A percentile compares a stretch with the other conserved stretches of the same genome.
Conservation (phyloP, 2,888 invertebrate species). For the Cyaniris semiargus region DNA sequence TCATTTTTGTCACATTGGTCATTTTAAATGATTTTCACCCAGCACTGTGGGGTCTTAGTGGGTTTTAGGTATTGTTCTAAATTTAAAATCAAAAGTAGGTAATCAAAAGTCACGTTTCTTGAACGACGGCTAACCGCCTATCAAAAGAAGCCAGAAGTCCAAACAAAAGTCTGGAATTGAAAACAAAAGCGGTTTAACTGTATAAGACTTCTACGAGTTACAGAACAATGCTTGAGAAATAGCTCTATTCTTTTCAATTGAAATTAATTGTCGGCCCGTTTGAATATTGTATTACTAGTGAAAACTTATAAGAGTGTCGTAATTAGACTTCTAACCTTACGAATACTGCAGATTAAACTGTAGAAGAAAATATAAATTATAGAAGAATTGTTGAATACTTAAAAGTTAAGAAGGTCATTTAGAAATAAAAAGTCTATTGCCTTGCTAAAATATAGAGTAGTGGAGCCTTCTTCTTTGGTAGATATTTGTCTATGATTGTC, state of each 20-base stretch:
- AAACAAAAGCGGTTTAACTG: conserved; percentile 10
- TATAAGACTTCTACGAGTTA: conserved; percentile 1
- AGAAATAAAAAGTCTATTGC: too few relatives aligned
- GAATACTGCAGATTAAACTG: neutral
- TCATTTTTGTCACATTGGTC: too few relatives aligned
- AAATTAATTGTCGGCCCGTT: neutral
- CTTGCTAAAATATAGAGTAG: too few relatives aligned
- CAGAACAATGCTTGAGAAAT: conserved; percentile 5
- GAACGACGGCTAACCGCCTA: neutral
- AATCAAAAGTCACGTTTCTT: conserved; percentile 18
- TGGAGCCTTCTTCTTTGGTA: too few relatives aligned
- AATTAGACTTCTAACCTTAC: neutral
- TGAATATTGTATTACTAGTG: neutral
- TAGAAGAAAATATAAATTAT: neutral
- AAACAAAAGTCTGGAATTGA: conserved; percentile 4
- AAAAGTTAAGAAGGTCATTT: too few relatives aligned
- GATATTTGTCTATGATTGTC: too few relatives aligned
- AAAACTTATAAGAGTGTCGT: neutral
- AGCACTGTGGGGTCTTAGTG: too few relatives aligned
- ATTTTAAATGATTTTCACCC: too few relatives aligned
- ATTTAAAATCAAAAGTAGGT: conserved; percentile 2
- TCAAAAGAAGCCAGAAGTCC: neutral
- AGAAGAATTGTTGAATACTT: neutral
- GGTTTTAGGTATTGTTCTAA: too few relatives aligned
- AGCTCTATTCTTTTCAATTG: conserved; percentile 2